Evolutionary conservation across 2,113 vertebrate genomes (phyloP), one percentile per base, ranked within the genome.

Genomic region (Formicarius rufipectus): DNA sequence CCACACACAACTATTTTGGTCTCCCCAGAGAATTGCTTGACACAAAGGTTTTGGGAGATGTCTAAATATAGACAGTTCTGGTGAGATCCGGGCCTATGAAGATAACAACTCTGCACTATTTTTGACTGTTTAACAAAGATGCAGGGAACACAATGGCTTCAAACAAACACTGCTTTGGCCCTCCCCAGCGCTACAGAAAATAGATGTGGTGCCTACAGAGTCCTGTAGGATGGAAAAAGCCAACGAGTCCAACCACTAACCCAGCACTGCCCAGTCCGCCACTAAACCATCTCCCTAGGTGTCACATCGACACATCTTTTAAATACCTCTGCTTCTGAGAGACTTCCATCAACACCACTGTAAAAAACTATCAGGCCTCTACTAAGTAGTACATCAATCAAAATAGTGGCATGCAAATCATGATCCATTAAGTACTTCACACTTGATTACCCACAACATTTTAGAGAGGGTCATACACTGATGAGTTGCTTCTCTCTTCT

Each of bases 391-490:
- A 87, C 92, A 96, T 96, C 92, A 96, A 74, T 97, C 92, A 96
- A 79, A 96, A 91, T 14, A 64, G 84, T 72, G 84, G 92, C 74
- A 40, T 92, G 91, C 78, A 95, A 97, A 96, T 97, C 94, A 91
- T 68, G 80, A 96, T 84, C 95, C 96, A 96, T 92, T 97, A 97
- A 93, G 87, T 86, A 75, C 39, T 94, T 89, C 83, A 87, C 92
- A 95, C 94, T 95, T 95, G 94, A 97, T 97, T 95, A 96, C 95
- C 77, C 67, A 24, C 56, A 90, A 96, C 91, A 97, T 96, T 97
- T 97, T 59, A 90, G 89, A 97, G 94, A 87, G 95, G 93, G 55
- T 49, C 87, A 84, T 47, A 94, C 74, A 82, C 44, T 86, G 91
- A 96, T 47, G 84, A 97, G 91, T 87, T 67, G 33, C 79, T 82